Evolutionary conservation across 2,797 vertebrate genomes (phyloP).

Genomic region (Pantherophis alleghaniensis): DNA sequence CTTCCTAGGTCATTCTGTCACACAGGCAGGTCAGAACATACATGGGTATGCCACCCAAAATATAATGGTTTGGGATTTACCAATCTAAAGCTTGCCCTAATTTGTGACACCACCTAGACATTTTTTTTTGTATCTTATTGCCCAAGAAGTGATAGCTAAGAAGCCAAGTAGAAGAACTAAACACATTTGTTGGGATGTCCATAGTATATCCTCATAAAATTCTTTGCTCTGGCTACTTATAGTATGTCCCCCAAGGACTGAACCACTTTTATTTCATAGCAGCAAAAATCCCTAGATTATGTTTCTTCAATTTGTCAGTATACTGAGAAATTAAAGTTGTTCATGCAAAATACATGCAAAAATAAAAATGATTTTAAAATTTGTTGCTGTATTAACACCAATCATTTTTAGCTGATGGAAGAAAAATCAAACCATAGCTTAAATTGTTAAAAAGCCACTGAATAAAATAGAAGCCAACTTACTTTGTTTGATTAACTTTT

Average conservation of each 20-base stretch:
- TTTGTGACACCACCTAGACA: background rate
- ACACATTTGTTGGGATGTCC: too few relatives aligned
- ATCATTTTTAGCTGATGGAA: background rate
- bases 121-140: background rate
- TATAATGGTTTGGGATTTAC: background rate
- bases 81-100: background rate
- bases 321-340: background rate
- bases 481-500: constrained; percentile 97
- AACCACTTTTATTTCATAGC: background rate
- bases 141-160: background rate
- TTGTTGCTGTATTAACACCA: background rate
- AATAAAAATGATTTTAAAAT: background rate
- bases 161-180: too few relatives aligned
- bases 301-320: background rate
- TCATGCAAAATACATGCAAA: background rate
- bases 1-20: background rate
- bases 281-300: background rate
- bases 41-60: background rate
- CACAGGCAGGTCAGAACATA: background rate
- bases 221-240: background rate
- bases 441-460: background rate
- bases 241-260: background rate
- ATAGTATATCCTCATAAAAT: too few relatives aligned
- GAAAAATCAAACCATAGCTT: background rate
- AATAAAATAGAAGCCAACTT: constrained; percentile 65